Evolutionary conservation across 2,797 vertebrate species (phyloP).

Genomic region (Catamblyrhynchus diadema): DNA sequence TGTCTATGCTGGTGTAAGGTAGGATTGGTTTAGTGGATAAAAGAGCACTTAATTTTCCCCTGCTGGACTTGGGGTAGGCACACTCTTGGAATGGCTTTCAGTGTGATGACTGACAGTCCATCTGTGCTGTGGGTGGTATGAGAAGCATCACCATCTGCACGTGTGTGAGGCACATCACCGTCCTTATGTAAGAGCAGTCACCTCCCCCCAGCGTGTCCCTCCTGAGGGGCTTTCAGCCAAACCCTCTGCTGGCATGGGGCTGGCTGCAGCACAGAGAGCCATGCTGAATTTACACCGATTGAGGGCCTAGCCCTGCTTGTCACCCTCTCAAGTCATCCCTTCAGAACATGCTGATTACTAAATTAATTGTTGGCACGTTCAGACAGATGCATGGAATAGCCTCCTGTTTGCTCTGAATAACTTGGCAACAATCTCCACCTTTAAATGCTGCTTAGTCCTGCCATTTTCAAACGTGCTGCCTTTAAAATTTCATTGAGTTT

Average conservation of each 20-base stretch:
- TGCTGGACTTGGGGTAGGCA: conserved; percentile 18
- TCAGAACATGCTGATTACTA: not conserved
- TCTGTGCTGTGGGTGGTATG: conserved; percentile 56
- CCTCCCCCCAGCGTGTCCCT: not conserved
- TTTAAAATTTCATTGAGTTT: conserved; percentile 30
- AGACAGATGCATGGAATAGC: not conserved
- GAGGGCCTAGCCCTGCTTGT: not conserved
- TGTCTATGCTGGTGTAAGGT: not conserved
- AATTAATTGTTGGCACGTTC: not conserved
- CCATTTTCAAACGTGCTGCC: not conserved
- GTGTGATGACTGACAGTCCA: conserved; percentile 62
- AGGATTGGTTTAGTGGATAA: not conserved
- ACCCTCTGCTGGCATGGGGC: accelerated
- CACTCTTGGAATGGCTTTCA: conserved; percentile 28
- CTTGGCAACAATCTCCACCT: not conserved
- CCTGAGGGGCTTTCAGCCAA: not conserved
- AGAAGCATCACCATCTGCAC: conserved; percentile 58
- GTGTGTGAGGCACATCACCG: conserved; percentile 5
- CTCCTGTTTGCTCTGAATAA: not conserved
- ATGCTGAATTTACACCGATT: not conserved
- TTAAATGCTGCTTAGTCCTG: not conserved
- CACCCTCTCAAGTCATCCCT: not conserved
- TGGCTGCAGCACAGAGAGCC: not conserved
- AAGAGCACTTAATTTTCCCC: conserved; percentile 22
- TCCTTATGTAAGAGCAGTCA: conserved; percentile 9